Percentiles rank a stretch among this genome's conserved stretches.
These are phyloP conservation scores for Microtus montanus DNA, from an alignment of 2,113 vertebrate genomes.

Conservation along the genomic window DNA sequence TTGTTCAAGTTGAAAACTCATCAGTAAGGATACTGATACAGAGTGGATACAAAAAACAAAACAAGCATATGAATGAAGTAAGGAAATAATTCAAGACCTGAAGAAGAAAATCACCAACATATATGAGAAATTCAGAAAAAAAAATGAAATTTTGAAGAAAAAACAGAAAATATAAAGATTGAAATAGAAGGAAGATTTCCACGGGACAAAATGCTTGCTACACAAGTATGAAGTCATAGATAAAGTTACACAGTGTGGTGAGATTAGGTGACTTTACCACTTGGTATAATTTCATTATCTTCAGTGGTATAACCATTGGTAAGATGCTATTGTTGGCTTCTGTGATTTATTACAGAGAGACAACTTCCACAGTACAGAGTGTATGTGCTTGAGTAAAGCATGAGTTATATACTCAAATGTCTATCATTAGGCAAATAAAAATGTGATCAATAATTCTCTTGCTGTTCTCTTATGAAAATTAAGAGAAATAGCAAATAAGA, in stretches of 20 bases:
- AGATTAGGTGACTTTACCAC: neutral
- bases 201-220: no score
- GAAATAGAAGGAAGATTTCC: neutral
- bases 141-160: neutral
- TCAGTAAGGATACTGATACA: neutral
- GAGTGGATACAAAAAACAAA: neutral
- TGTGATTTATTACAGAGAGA: neutral
- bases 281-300: neutral
- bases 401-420: neutral
- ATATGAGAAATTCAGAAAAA: neutral
- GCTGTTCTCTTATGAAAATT: neutral
- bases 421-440: slow-evolving; percentile 31
- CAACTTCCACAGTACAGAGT: neutral
- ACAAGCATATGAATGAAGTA: neutral
- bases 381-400: neutral
- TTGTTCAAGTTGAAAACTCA: neutral
- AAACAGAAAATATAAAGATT: neutral
- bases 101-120: neutral
- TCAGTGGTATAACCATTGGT: neutral
- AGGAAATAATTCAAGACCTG: neutral
- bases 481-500: neutral
- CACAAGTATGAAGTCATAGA: neutral
- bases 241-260: neutral
- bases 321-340: neutral
- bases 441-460: neutral